Conservation (phyloP, 2,888 invertebrate genomes). For the Diarsia dahlii region DNA sequence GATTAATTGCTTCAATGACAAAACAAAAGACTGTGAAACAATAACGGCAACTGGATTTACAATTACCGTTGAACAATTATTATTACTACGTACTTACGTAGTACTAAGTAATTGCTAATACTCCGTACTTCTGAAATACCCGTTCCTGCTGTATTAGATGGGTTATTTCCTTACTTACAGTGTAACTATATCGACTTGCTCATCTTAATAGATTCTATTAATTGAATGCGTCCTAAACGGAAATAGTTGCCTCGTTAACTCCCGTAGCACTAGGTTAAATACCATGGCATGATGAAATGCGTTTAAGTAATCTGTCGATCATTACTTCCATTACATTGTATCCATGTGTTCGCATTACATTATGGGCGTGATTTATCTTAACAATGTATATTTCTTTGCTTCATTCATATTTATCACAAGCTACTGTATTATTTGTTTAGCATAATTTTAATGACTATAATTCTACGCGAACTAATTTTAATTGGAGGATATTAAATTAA, state of each 20-base stretch:
- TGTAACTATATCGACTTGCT: not conserved
- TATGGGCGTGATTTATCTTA: slow-evolving; percentile 18
- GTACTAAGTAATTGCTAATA: slow-evolving; percentile 17
- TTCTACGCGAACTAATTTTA: slow-evolving; percentile 1
- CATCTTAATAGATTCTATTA: slow-evolving; percentile 19
- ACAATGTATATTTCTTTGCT: slow-evolving; percentile 7
- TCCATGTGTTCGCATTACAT: slow-evolving; percentile 14
- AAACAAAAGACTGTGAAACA: slow-evolving; percentile 66
- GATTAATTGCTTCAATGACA: slow-evolving; percentile 65
- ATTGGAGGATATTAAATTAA: not conserved
- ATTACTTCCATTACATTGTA: slow-evolving; percentile 4
- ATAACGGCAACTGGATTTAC: slow-evolving; percentile 61
- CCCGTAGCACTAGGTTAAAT: not conserved
- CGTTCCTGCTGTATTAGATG: slow-evolving; percentile 4
- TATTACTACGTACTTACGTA: slow-evolving; percentile 43
- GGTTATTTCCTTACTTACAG: slow-evolving; percentile 35
- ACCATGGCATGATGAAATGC: slow-evolving; percentile 22
- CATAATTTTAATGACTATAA: not conserved
- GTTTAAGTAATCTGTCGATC: slow-evolving; percentile 34
- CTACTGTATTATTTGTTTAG: not conserved
- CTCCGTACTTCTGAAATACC: slow-evolving; percentile 3
- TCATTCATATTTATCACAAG: slow-evolving; percentile 31
- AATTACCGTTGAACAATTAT: slow-evolving; percentile 51
- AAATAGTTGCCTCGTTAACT: slow-evolving; percentile 8
- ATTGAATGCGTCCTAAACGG: not conserved